A percentile compares a stretch with the other conserved stretches of the same genome.
Evolutionary conservation across 2,113 vertebrate genomes (phyloP).

Genomic region (Lontra canadensis): DNA sequence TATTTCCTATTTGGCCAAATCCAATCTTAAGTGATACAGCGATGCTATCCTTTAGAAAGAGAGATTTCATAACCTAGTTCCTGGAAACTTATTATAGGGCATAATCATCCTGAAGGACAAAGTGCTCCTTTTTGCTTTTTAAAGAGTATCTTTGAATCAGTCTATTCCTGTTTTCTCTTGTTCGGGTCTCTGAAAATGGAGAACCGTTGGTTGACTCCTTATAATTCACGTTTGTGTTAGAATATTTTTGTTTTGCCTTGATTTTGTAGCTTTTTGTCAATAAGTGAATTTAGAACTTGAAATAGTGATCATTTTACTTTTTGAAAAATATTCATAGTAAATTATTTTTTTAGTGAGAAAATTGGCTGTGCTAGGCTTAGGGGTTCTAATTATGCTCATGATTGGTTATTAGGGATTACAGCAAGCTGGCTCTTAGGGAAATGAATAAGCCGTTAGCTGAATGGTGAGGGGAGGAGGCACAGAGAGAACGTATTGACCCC

Average conservation of each 20-base stretch:
- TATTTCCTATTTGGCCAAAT: background rate
- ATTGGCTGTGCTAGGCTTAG: background rate
- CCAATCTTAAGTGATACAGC: background rate
- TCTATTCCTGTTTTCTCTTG: constrained; percentile 31
- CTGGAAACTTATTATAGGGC: constrained; percentile 4
- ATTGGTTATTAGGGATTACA: constrained; percentile 41
- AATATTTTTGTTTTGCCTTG: constrained; percentile 24
- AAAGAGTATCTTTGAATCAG: background rate
- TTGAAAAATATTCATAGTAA: constrained; percentile 11
- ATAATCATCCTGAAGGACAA: constrained; percentile 9
- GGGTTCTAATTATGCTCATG: background rate
- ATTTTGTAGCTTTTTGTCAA: constrained; percentile 21
- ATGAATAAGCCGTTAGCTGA: constrained; percentile 41
- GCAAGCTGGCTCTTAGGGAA: constrained; percentile 23
- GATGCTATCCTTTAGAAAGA: background rate
- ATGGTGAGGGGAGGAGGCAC: constrained; percentile 24
- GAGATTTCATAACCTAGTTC: background rate
- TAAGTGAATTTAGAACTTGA: constrained; percentile 25
- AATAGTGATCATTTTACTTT: background rate
- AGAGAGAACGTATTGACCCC: background rate
- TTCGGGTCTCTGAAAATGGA: constrained; percentile 36
- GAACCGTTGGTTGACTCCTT: background rate
- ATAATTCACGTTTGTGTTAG: constrained; percentile 9
- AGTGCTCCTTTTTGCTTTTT: constrained; percentile 8
- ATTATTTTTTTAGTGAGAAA: background rate